Base-by-base conservation (phyloP, 2,888 invertebrate genomes). In the Drosophila birchii region DNA sequence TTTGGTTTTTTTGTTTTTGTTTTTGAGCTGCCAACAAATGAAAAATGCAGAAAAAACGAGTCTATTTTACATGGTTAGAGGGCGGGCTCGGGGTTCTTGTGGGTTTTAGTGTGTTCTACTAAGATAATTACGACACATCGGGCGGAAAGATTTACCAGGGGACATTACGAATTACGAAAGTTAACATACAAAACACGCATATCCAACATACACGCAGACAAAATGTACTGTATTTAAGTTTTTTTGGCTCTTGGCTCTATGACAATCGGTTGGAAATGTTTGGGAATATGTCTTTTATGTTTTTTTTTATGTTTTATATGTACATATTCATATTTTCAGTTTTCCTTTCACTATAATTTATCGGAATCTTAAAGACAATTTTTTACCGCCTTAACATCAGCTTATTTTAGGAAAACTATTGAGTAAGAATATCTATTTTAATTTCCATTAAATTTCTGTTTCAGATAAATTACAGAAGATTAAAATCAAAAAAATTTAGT, bases 11-110 rank as follows among this genome's bases (percentile, higher is more conserved):
- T 41, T 57, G 51, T 44, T 26, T 43, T 20, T 23, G 43, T 41
- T 60, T 57, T 53, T 39, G 32, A 20, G 56, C 73, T 60, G 56
- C 57, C 44, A 75, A 73, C 67, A 73, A 73, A 73, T 75, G 66
- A 75, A 73, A 75, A 67, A 73, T 75, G 75, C 73, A 75, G 58
- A 66, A 75, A 57, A 75, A 45, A 67, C 57, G 54, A 73, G 54
- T 49, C 55, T 67, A 75, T 58, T 74, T 75, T 67, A 74, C 75
- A 74, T 59, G 58, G 51, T 44, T 67, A 43, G 54, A 66, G 72
- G 53, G 57, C 45, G 57, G 57, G 43, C 44, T 58, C 45, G 32
- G 54, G 74, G 51, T 56, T 53, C 49, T 34, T 58, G 45, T 64
- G 32, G 58, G 63, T 74, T 58, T 34, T 58, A n/a, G 67, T 59